These are phyloP conservation scores for Holotrichia oblita DNA, from an alignment of 1,140 invertebrate genomes.

Conservation along the genomic window DNA sequence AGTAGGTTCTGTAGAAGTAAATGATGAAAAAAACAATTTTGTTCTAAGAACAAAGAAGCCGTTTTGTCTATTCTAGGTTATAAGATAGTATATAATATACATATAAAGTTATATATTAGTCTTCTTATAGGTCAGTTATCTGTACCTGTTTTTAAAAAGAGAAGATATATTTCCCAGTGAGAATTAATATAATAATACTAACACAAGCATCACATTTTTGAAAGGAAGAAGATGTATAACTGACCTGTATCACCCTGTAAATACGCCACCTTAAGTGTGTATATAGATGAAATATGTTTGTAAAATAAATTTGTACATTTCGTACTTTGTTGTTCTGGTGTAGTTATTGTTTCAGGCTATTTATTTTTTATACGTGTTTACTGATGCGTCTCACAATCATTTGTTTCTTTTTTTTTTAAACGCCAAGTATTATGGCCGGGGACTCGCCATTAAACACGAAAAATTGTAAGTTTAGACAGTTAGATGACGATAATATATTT, in stretches of 20 bases:
- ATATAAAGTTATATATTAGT: conserved; percentile 22
- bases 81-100: conserved; percentile 31
- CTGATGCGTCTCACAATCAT: neutral
- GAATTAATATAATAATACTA: conserved; percentile 39
- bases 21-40: conserved; percentile 21
- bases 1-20: conserved; percentile 30
- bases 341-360: conserved; percentile 46
- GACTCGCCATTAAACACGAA: neutral
- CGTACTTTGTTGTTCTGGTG: conserved; percentile 49
- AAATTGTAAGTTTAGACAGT: conserved; percentile 36
- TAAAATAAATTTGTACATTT: conserved; percentile 50
- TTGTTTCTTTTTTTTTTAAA: neutral
- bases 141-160: conserved; percentile 40
- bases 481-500: neutral
- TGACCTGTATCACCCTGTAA: conserved; percentile 42
- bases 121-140: conserved; percentile 38
- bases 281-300: conserved; percentile 41
- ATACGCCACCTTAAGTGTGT: conserved; percentile 40
- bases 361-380: conserved; percentile 44
- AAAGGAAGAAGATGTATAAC: conserved; percentile 45
- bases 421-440: neutral
- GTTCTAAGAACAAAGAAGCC: conserved; percentile 34
- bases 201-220: conserved; percentile 19
- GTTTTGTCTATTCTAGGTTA: conserved; percentile 36
- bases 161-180: conserved; percentile 41